These are phyloP conservation scores for Ligdia adustata DNA, from an alignment of 2,888 invertebrate species.

Conservation along the genomic window DNA sequence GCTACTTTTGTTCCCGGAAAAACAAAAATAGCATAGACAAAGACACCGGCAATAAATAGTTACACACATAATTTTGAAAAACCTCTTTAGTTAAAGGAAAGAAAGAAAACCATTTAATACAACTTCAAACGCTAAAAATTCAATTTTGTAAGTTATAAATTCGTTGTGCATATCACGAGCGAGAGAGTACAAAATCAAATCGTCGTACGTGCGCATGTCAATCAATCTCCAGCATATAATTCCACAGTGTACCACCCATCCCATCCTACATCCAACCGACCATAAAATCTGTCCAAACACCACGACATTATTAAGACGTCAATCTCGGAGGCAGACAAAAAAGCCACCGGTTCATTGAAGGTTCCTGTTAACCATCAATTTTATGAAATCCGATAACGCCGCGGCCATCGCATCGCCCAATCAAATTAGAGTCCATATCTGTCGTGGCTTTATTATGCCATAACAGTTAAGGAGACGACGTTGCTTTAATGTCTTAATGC, in stretches of 20 bases:
- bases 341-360: slow-evolving; percentile 11
- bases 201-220: slow-evolving; percentile 14
- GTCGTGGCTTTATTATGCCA: slow-evolving; percentile 57
- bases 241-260: slow-evolving; percentile 6
- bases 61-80: no score
- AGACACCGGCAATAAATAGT: no score
- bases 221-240: slow-evolving; percentile 17
- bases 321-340: slow-evolving; percentile 31
- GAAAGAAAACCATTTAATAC: no score
- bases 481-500: slow-evolving; percentile 66
- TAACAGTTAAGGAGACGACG: slow-evolving; percentile 52
- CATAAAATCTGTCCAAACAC: slow-evolving; percentile 30
- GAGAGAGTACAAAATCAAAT: no score
- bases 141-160: no score
- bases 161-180: no score
- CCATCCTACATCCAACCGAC: slow-evolving; percentile 12
- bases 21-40: no score
- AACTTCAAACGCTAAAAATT: no score
- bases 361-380: slow-evolving; percentile 33
- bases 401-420: slow-evolving; percentile 42
- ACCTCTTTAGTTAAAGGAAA: no score
- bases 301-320: slow-evolving; percentile 33
- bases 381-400: slow-evolving; percentile 32
- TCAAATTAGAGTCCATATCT: slow-evolving; percentile 61
- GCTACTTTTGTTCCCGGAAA: no score